phyloP scores from a whole-genome alignment of 2,797 vertebrate species.

The Australoheros facetus region DNA sequence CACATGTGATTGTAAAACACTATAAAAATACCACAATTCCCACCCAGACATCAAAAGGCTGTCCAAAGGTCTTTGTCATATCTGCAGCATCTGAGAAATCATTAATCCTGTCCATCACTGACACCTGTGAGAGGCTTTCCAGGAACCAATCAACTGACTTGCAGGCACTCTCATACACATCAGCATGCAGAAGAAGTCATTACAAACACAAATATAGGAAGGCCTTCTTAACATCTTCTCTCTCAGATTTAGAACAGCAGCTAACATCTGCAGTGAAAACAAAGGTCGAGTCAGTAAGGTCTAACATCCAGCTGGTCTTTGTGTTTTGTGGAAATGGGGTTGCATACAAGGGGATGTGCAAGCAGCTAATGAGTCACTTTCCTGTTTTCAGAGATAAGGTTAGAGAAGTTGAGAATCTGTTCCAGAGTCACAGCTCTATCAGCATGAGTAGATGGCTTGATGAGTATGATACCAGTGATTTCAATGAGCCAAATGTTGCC shows the following conservation, averaged over 20 bases:
- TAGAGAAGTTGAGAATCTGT: slow-evolving; percentile 80
- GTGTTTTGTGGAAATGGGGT: slow-evolving; percentile 89
- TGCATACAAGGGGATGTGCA: slow-evolving; percentile 82
- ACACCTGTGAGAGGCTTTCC: slow-evolving; percentile 77
- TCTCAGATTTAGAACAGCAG: slow-evolving; percentile 78
- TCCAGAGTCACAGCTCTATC: slow-evolving; percentile 70
- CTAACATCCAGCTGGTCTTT: slow-evolving; percentile 79
- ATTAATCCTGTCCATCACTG: slow-evolving; percentile 68
- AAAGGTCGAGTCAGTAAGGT: slow-evolving; percentile 51
- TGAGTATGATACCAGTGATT: slow-evolving; percentile 66
- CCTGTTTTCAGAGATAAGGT: slow-evolving; percentile 84
- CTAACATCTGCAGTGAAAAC: slow-evolving; percentile 55
- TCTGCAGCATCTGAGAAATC: slow-evolving; percentile 85
- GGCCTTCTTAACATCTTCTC: slow-evolving; percentile 78
- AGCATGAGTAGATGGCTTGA: slow-evolving; percentile 70
- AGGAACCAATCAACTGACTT: slow-evolving; percentile 63
- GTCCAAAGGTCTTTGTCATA: slow-evolving; percentile 78
- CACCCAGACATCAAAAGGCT: slow-evolving; percentile 44
- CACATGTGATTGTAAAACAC: slow-evolving; percentile 84
- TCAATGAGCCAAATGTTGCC: slow-evolving; percentile 76
- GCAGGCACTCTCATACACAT: slow-evolving; percentile 83
- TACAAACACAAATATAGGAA: slow-evolving; percentile 82
- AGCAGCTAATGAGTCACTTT: slow-evolving; percentile 78
- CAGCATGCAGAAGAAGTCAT: slow-evolving; percentile 88
- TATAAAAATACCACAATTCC: slow-evolving; percentile 56